Evolutionary conservation across 1,140 invertebrate genomes (phyloP).

Genomic region (Phocides pigmalion): DNA sequence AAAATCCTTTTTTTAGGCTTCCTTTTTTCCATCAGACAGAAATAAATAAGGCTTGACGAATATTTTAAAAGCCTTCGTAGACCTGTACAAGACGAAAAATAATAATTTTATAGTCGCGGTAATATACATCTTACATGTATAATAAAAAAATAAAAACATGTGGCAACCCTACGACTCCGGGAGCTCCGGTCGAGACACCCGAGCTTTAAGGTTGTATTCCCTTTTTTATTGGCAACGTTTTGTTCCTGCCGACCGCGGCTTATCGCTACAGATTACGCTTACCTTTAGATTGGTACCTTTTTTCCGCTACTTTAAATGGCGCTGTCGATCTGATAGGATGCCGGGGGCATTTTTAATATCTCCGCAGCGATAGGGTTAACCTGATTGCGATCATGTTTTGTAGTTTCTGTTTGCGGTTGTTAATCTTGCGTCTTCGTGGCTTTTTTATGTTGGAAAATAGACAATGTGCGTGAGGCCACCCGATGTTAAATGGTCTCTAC

Average conservation of each 20-base stretch:
- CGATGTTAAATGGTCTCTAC: too few species aligned
- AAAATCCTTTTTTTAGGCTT: too few species aligned
- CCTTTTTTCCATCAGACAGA: too few species aligned
- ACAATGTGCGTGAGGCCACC: too few species aligned
- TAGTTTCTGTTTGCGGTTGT: background rate
- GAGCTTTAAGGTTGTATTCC: slow-evolving; percentile 34
- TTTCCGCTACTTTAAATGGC: slow-evolving; percentile 33
- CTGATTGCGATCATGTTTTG: background rate
- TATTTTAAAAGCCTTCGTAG: too few species aligned
- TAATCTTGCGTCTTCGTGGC: background rate
- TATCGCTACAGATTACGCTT: slow-evolving; percentile 42
- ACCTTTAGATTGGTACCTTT: slow-evolving; percentile 33
- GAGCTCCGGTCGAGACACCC: slow-evolving; percentile 13
- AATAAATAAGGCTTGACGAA: too few species aligned
- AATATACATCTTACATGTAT: too few species aligned
- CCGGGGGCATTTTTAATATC: slow-evolving; percentile 33
- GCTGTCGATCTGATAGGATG: slow-evolving; percentile 36
- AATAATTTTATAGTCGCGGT: too few species aligned
- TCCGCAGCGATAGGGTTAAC: slow-evolving; percentile 4
- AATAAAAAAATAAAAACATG: background rate
- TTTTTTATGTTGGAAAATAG: too few species aligned
- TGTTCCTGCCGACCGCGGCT: slow-evolving; percentile 34
- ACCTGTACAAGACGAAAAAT: too few species aligned
- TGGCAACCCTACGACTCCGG: slow-evolving; percentile 21
- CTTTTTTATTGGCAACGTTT: slow-evolving; percentile 34